Base-by-base conservation (phyloP, 2,888 invertebrate genomes). In the Anarsia innoxiella region DNA sequence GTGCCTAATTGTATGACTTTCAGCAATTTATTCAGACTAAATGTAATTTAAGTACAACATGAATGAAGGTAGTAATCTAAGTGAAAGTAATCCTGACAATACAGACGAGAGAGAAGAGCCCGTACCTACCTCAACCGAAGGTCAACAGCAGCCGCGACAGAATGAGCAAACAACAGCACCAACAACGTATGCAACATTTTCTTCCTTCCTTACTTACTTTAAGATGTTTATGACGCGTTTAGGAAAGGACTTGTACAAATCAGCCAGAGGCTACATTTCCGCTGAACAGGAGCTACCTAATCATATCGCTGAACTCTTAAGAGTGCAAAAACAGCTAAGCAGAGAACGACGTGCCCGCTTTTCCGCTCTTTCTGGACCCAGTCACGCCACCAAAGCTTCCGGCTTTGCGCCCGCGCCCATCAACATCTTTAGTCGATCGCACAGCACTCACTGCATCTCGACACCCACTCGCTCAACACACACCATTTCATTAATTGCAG, bases 151-250 rank as follows among this genome's bases (percentile, higher is more conserved):
- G 13, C 47, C 32, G 52, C 32, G 1, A 4, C 23, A 73, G 53
- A 62, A 65, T 66, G 67, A 44, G 57, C 48, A 61, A 39, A 28
- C 10, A 28, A 3, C 25, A n/a, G n/a, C 49, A 12, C 49, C 55
- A 39, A 44, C 74, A 49, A 70, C 66, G 80, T 82, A 82, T 66
- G 79, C 65, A 56, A 59, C 11, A 10, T 30, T 36, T 30, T 36
- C 1, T 59, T 73, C 64, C 64, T 67, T 70, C 39, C 48, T 68
- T 53, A 46, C 41, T 55, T 78, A 79, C 48, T 46, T 58, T 45
- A 60, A 53, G 65, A 71, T 72, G 68, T 78, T 71, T 48, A 34
- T 61, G 10, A 44, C 40, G 34, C 75, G 82, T 35, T 60, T 80
- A 56, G 48, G 57, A 8, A 68, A 58, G 53, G 82, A 83, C 46